Base-by-base conservation (phyloP, 2,888 invertebrate species). In the Dasypogon diadema region DNA sequence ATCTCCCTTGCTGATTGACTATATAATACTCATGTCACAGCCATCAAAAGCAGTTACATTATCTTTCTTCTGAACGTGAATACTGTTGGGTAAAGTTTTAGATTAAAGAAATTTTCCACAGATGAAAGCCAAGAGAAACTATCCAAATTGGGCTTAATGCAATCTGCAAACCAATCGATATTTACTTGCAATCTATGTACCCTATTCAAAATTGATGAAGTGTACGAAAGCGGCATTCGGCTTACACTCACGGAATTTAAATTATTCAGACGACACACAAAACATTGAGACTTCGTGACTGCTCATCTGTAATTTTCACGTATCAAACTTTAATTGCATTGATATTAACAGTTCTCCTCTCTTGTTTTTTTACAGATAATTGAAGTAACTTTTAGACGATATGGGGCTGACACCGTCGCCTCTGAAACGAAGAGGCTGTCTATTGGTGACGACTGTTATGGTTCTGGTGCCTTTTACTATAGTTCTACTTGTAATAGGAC, bases 401-500 rank as follows among this genome's bases (percentile, higher is more conserved):
- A 81, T 81, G 81, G 80, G 80, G 70, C 77, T 81, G 77, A 78
- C 80, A 70, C 77, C 79, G 84, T 85, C 87, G 80, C 85, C 87
- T 77, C 83, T 88, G 79, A 85, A 90, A 80, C 87, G 89, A 81
- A 87, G 90, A 76, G 89, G 89, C 82, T 89, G 89, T 81, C 86
- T 90, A 81, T 83, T 90, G 79, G 87, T 88, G 80, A 85, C 89
- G 77, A 87, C 87, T 60, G 85, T 88, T 81, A 84, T 89, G 77
- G 85, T 90, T 79, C 86, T 90, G 83, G 85, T 89, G 79, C 90
- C 90, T 54, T 89, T 89, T 83, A 87, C 88, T 80, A 84, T 89
- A 70, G 86, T 88, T 81, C 86, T 88, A 30, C 83, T 89, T 75
- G 84, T 88, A 80, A 87, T 88, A 56, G 87, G 87, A 76, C 88